These are phyloP conservation scores for Heliconius melpomene DNA, from an alignment of 1,140 invertebrate species.

Conservation along the genomic window DNA sequence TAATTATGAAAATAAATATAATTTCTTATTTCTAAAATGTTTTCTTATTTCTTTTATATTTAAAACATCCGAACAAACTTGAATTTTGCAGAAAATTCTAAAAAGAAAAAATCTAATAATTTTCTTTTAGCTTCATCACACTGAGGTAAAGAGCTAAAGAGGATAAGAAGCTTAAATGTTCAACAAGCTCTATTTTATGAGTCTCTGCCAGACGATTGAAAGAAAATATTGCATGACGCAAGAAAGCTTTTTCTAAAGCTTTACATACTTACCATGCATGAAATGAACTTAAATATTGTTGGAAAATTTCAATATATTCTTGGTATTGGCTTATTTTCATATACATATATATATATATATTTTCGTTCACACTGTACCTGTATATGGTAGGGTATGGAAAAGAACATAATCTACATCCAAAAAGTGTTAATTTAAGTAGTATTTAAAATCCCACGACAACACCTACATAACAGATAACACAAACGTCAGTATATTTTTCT, in stretches of 20 bases:
- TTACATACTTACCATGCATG: conserved; percentile 4
- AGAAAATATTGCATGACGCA: conserved; percentile 19
- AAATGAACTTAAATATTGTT: conserved; percentile 7
- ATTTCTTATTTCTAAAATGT: no score
- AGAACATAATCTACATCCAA: no score
- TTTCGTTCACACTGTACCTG: no score
- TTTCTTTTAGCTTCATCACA: conserved; percentile 5
- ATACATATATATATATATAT: no score
- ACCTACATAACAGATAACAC: not conserved
- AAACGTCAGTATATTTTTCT: conserved; percentile 18
- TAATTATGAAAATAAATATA: no score
- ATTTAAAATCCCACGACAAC: not conserved
- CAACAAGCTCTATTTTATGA: conserved; percentile 18
- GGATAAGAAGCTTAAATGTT: conserved; percentile 20
- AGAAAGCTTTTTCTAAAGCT: conserved; percentile 7
- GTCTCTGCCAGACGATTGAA: conserved; percentile 13
- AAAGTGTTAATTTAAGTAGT: no score
- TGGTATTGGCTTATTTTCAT: not conserved
- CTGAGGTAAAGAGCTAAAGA: conserved; percentile 14
- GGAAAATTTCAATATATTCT: not conserved
- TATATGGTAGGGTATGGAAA: no score
- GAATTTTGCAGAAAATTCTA: not conserved
- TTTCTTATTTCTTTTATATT: no score
- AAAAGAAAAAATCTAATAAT: not conserved
- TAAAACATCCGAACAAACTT: no score